Conservation (phyloP, 2,113 vertebrate genomes). For the Myiozetetes cayanensis region DNA sequence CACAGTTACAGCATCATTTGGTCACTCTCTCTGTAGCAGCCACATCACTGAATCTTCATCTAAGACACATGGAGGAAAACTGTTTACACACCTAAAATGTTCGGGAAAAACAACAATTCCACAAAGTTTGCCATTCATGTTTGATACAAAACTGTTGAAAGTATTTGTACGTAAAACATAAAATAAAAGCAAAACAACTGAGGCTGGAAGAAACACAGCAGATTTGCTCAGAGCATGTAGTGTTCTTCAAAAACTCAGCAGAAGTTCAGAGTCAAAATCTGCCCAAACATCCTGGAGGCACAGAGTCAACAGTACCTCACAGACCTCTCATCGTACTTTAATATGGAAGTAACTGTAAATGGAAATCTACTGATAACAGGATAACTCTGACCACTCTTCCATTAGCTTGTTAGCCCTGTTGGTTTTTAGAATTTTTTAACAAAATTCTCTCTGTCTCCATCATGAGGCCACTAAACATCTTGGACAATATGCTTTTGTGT, state of each 20-base stretch:
- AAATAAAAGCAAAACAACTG: not conserved
- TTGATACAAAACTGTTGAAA: not conserved
- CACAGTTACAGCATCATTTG: slow-evolving; percentile 44
- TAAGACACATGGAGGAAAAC: slow-evolving; percentile 36
- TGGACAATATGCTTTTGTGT: not conserved
- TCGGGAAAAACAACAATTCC: not conserved
- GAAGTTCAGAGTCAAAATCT: not conserved
- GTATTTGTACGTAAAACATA: not conserved
- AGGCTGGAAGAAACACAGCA: not conserved
- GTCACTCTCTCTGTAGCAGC: slow-evolving; percentile 33
- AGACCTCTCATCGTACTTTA: not conserved
- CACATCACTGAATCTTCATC: slow-evolving; percentile 27
- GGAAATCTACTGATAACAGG: not conserved
- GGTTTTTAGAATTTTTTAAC: not conserved
- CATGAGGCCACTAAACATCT: not conserved
- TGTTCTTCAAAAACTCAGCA: slow-evolving; percentile 14
- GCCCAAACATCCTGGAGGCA: not conserved
- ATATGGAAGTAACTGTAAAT: not conserved
- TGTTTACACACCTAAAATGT: slow-evolving; percentile 53
- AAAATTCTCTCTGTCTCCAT: not conserved
- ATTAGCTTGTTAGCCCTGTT: not conserved
- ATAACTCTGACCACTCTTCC: not conserved
- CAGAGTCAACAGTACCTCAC: not conserved
- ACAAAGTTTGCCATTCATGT: not conserved
- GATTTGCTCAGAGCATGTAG: not conserved